Percentiles rank a stretch among this genome's conserved stretches.
phyloP scores from a whole-genome alignment of 2,113 vertebrate species.

The Hiodon tergisus region DNA sequence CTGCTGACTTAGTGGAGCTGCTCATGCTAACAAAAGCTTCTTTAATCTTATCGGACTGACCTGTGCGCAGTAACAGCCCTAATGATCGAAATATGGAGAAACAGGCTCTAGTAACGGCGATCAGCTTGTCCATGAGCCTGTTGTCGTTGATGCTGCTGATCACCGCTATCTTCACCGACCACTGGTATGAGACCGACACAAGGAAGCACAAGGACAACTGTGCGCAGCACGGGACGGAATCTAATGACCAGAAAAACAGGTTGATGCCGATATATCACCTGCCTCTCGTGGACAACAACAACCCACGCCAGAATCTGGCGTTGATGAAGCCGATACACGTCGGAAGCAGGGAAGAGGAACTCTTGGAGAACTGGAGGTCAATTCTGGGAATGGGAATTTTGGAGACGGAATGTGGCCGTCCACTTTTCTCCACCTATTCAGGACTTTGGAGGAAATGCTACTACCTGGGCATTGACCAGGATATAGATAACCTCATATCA shows the following conservation, averaged over 20 bases:
- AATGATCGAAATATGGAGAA: conserved; percentile 63
- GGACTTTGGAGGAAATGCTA: conserved; percentile 83
- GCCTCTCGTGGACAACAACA: conserved; percentile 66
- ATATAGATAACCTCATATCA: conserved; percentile 76
- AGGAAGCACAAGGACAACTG: conserved; percentile 79
- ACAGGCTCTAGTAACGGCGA: conserved; percentile 63
- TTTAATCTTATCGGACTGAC: neutral
- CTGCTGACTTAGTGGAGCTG: conserved; percentile 45
- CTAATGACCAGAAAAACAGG: conserved; percentile 72
- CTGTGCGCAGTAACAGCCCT: conserved; percentile 28
- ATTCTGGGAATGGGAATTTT: conserved; percentile 78
- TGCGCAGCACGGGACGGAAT: conserved; percentile 66
- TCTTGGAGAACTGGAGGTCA: conserved; percentile 75
- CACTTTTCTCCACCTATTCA: conserved; percentile 73
- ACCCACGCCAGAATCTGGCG: conserved; percentile 53
- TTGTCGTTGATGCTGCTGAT: conserved; percentile 69
- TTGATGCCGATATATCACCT: conserved; percentile 87
- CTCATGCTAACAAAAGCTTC: conserved; percentile 23
- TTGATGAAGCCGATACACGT: conserved; percentile 66
- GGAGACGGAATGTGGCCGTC: conserved; percentile 76
- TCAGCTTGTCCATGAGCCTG: conserved; percentile 69
- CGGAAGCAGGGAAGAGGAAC: conserved; percentile 65
- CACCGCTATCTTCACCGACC: conserved; percentile 76
- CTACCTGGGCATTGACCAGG: conserved; percentile 66
- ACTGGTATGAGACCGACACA: conserved; percentile 83